A percentile compares a stretch with the other conserved stretches of the same genome.
These are phyloP conservation scores for Theristicus caerulescens DNA, from an alignment of 2,113 vertebrate species.

Conservation along the genomic window DNA sequence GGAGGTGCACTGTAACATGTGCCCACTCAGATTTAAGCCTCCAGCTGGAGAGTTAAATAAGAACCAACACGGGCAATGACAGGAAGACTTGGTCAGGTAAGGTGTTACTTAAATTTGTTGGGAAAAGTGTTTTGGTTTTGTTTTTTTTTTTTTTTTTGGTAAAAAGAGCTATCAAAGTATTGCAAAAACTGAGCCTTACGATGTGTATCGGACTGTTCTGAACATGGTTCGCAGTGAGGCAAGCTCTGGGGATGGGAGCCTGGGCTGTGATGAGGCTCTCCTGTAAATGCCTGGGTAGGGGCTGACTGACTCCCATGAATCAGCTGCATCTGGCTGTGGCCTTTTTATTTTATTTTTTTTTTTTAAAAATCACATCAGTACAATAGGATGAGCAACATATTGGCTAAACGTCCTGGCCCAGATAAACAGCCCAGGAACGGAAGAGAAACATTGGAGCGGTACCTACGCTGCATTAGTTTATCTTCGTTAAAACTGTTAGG, in stretches of 20 bases:
- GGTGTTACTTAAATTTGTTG: background rate
- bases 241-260: background rate
- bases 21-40: background rate
- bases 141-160: too few species aligned
- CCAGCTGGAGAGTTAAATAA: background rate
- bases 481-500: background rate
- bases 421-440: background rate
- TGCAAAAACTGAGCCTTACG: background rate
- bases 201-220: background rate
- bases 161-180: background rate
- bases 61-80: background rate
- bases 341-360: too few species aligned
- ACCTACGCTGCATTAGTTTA: background rate
- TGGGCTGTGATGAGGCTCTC: background rate
- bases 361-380: background rate
- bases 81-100: background rate
- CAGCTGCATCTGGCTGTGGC: background rate
- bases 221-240: rapidly evolving
- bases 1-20: background rate
- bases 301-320: background rate
- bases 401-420: background rate
- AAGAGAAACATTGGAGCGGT: background rate
- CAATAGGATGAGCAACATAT: background rate
- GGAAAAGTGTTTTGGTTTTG: background rate
- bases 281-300: background rate